Evolutionary conservation across 2,113 vertebrate species (phyloP), one percentile per base, ranked within the genome.

Genomic region (Arenaria interpres): DNA sequence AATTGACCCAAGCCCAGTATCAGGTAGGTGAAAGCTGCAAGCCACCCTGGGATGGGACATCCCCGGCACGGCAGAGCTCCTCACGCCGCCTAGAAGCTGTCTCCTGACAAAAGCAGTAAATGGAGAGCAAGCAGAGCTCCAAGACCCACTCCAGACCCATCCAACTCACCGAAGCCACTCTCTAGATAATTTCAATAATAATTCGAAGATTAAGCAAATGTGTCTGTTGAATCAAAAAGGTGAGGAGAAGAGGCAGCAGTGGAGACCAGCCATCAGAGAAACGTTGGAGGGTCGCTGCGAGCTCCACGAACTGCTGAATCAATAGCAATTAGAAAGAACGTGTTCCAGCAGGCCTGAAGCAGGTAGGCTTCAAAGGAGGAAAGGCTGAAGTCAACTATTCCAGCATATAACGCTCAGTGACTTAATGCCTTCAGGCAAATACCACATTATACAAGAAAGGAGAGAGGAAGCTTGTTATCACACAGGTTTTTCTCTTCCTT

Each of bases 221-320:
- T 35, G 54, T 30, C 32, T n/a, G 39, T 8, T 2, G 17, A 46
- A 88, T 51, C 53, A 64, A 50, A 71, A 71, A 43, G 35, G 13
- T 0, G 2, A 50, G 57, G 1, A 59, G 41, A 66, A 51, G 60
- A 25, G 17, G 60, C 63, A 84, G 63, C 54, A 88, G 45, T 13
- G 59, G 32, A 54, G 62, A 74, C 4, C 51, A 57, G 37, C 23
- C 54, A 25, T 7, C n/a, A 25, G 50, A 45, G 17, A 60, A 53
- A 30, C 5, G 0, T 3, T 23, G 27, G 71, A 63, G 33, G n/a
- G n/a, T 21, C 0, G 0, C 68, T 59, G 46, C 2, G 10, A 62
- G 57, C 76, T 50, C 83, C 43, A 48, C 39, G 5, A 80, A 17
- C 48, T 30, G 56, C 48, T 56, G 19, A 75, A 82, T 53, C 81